Evolutionary conservation across 1,140 invertebrate genomes (phyloP), one percentile per base, ranked within the genome.

Genomic region (Hyphantria cunea): DNA sequence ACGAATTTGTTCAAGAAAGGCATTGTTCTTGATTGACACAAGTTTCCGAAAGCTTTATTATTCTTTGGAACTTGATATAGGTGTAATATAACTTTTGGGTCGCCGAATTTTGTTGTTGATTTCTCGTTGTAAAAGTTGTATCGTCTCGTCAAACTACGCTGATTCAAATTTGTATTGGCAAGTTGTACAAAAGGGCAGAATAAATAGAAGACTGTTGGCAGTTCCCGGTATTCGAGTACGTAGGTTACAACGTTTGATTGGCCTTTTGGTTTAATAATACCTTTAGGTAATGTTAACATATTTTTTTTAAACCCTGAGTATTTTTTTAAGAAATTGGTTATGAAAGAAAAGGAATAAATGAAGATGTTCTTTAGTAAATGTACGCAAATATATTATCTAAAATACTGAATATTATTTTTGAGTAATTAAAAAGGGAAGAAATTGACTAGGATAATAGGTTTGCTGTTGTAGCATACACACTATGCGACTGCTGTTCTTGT

Each of bases 1-100:
- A 25, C 17, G 17, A 25, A 5, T 25, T 25, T 10, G 13, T 54
- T 50, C 39, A 52, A 52, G 49, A 52, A 47, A 45, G 45, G 48
- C 48, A 44, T 53, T 66, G 42, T 6, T 32, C 32, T 55, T 66
- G 68, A 70, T 60, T 70, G 68, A 54, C 63, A 61, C 54, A 54
- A 66, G 54, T 64, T 64, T 42, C 15, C 8, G 37, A 48, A 64
- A 59, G 60, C 44, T 66, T 64, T 56, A 48, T 62, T 56, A 53
- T 56, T 53, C 60, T 60, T 47, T 48, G 41, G 47, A 63, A 66
- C 50, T 67, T 62, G 64, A 62, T 60, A 62, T 62, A 62, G 66
- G 69, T 65, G 62, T 72, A 68, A 72, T 72, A 72, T 66, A 72
- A 72, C 69, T 72, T 72, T 72, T 68, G 69, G 69, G 69, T 54